A percentile compares a stretch with the other conserved stretches of the same genome.
phyloP scores from a whole-genome alignment of 2,113 vertebrate genomes.

The Chaetorhynchus papuensis region DNA sequence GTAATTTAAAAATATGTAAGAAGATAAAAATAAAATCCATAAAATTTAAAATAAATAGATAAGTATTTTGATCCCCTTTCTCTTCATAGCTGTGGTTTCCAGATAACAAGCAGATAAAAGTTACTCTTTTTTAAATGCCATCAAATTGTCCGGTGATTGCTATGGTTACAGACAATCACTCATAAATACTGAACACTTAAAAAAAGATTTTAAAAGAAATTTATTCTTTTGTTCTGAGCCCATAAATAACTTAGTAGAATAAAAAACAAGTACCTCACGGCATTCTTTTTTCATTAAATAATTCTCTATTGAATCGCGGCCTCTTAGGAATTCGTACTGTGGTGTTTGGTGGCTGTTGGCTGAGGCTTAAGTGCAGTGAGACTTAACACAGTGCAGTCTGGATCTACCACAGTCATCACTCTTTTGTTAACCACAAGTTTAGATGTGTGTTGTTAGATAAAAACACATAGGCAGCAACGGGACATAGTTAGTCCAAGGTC shows the following conservation, averaged over 20 bases:
- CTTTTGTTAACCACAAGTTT: background rate
- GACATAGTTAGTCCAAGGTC: background rate
- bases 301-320: background rate
- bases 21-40: background rate
- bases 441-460: background rate
- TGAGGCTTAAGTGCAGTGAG: background rate
- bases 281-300: background rate
- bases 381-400: background rate
- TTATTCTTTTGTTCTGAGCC: background rate
- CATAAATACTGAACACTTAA: background rate
- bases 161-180: background rate
- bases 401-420: background rate
- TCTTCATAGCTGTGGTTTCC: background rate
- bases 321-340: background rate
- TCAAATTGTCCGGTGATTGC: background rate
- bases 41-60: background rate
- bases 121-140: background rate
- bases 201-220: background rate
- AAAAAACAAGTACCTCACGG: background rate
- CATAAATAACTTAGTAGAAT: background rate
- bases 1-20: background rate
- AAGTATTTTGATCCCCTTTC: background rate
- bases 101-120: background rate
- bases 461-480: background rate
- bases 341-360: background rate